A percentile compares a stretch with the other conserved stretches of the same genome.
Conservation (phyloP, 1,140 invertebrate species). For the Anastatus disparis region DNA sequence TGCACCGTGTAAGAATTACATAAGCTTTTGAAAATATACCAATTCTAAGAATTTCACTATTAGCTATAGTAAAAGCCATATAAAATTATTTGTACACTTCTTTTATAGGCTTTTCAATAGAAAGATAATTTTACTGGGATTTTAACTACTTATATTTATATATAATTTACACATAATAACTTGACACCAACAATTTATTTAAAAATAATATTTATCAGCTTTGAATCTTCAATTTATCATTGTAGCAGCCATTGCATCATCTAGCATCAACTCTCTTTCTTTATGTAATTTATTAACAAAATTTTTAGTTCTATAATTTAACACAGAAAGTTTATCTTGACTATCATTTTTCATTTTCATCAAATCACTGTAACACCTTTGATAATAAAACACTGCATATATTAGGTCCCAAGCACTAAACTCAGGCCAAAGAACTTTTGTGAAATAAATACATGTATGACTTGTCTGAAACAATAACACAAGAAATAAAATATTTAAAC, state of each 20-base stretch:
- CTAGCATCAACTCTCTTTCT: slow-evolving; percentile 47
- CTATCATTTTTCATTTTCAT: slow-evolving; percentile 47
- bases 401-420: slow-evolving; percentile 92
- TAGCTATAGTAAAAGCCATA: background rate
- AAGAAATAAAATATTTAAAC: background rate
- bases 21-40: slow-evolving; percentile 33
- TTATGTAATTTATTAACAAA: slow-evolving; percentile 53
- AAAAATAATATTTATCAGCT: slow-evolving; percentile 27
- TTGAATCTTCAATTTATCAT: slow-evolving; percentile 21
- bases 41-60: slow-evolving; percentile 25
- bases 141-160: slow-evolving; percentile 38
- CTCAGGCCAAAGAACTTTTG: slow-evolving; percentile 91
- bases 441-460: slow-evolving; percentile 80
- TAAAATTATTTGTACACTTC: slow-evolving; percentile 3
- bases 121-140: slow-evolving; percentile 44
- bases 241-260: slow-evolving; percentile 32
- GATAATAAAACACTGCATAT: slow-evolving; percentile 86
- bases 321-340: slow-evolving; percentile 37
- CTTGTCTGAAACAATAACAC: slow-evolving; percentile 69
- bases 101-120: slow-evolving; percentile 8
- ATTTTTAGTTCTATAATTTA: slow-evolving; percentile 47
- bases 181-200: slow-evolving; percentile 16
- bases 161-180: slow-evolving; percentile 9
- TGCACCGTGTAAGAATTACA: slow-evolving; percentile 30
- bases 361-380: slow-evolving; percentile 67